Percentiles rank a stretch among this genome's conserved stretches.
These are phyloP conservation scores for Oophaga pumilio DNA, from an alignment of 2,113 vertebrate genomes.

Conservation along the genomic window DNA sequence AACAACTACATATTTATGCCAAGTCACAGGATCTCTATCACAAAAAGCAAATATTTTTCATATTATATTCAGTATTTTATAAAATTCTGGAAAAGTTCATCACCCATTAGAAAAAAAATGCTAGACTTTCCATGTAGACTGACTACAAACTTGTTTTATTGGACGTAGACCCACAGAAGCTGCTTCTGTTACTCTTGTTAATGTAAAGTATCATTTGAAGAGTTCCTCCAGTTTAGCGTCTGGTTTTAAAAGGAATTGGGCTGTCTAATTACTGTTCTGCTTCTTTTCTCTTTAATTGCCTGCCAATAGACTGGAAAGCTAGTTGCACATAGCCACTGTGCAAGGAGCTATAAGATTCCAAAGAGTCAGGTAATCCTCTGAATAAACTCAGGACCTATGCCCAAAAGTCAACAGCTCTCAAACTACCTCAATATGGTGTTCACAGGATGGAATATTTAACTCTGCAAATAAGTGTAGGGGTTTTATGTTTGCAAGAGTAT, in stretches of 20 bases:
- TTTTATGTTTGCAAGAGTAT: background rate
- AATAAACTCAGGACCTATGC: conserved; percentile 45
- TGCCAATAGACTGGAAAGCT: conserved; percentile 47
- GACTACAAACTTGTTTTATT: conserved; percentile 9
- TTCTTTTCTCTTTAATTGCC: conserved; percentile 65
- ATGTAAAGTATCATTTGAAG: conserved; percentile 54
- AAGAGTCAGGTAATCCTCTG: conserved; percentile 56
- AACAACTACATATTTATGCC: too few species aligned
- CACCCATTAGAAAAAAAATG: background rate
- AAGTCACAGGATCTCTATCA: too few species aligned
- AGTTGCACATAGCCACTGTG: conserved; percentile 49
- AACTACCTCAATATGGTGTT: conserved; percentile 42
- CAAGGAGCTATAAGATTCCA: conserved; percentile 55
- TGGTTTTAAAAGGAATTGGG: conserved; percentile 59
- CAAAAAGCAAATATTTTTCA: too few species aligned
- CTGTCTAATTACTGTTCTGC: conserved; percentile 59
- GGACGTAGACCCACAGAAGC: conserved; percentile 22
- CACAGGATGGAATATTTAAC: background rate
- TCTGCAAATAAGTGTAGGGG: background rate
- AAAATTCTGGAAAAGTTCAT: background rate
- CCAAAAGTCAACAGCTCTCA: conserved; percentile 39
- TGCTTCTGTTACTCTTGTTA: conserved; percentile 39
- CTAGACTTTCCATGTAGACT: background rate
- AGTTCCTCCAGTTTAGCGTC: background rate
- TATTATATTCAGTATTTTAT: background rate